Conservation (phyloP, 1,140 invertebrate genomes). For the Leptinotarsa defecta region DNA sequence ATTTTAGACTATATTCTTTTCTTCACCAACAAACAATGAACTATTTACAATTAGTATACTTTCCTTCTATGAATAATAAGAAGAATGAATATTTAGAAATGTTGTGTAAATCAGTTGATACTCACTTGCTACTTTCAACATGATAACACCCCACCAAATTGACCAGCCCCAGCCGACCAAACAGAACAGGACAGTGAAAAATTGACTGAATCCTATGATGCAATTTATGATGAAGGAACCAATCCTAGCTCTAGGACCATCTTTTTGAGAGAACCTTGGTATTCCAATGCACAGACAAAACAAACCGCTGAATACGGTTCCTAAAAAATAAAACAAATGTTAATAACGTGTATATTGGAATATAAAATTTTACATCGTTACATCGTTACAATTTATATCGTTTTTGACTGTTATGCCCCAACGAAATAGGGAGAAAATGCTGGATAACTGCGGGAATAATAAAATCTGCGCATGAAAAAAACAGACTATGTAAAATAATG, state of each 20-base stretch:
- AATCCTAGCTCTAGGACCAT: constrained; percentile 70
- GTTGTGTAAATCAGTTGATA: constrained; percentile 26
- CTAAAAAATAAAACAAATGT: constrained; percentile 59
- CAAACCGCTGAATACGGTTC: constrained; percentile 84
- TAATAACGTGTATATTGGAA: too few species aligned
- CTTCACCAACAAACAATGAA: constrained; percentile 7
- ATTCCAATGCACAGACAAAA: constrained; percentile 88
- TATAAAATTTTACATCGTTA: too few species aligned
- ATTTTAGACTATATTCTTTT: too few species aligned
- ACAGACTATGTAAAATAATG: too few species aligned
- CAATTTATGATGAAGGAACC: constrained; percentile 82
- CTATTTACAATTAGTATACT: neutral
- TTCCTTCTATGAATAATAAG: neutral
- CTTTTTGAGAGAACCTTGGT: constrained; percentile 78
- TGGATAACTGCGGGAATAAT: too few species aligned
- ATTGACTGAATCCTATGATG: constrained; percentile 81
- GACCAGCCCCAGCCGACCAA: constrained; percentile 98
- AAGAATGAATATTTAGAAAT: neutral
- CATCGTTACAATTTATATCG: too few species aligned
- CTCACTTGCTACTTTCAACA: constrained; percentile 78
- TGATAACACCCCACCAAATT: constrained; percentile 93
- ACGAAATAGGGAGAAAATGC: too few species aligned
- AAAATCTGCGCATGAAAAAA: too few species aligned
- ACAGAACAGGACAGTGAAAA: constrained; percentile 92
- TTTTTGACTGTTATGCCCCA: too few species aligned